Percentiles rank a stretch among this genome's conserved stretches.
phyloP scores from a whole-genome alignment of 2,888 invertebrate species.

The Drosophila pegasa region DNA sequence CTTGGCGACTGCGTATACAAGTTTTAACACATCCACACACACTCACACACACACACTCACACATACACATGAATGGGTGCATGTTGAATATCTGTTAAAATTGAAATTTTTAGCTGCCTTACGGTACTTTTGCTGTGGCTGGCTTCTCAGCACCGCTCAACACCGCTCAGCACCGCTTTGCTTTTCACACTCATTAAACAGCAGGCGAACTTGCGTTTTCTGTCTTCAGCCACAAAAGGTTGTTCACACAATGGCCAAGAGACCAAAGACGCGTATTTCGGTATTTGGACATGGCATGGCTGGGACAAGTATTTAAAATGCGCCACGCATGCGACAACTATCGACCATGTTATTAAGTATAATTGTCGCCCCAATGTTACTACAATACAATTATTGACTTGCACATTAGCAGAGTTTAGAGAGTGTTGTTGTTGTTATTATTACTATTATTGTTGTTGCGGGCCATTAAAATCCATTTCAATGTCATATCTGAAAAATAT shows the following conservation, averaged over 20 bases:
- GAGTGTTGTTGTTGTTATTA: slow-evolving; percentile 23
- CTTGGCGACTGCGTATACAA: slow-evolving; percentile 23
- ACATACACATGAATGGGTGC: slow-evolving; percentile 38
- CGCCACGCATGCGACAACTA: slow-evolving; percentile 28
- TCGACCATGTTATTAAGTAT: slow-evolving; percentile 43
- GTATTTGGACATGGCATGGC: slow-evolving; percentile 19
- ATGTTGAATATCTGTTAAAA: slow-evolving; percentile 71
- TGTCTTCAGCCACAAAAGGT: slow-evolving; percentile 55
- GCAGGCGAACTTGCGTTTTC: slow-evolving; percentile 66
- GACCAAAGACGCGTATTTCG: slow-evolving; percentile 13
- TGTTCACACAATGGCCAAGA: slow-evolving; percentile 45
- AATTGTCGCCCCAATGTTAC: slow-evolving; percentile 49
- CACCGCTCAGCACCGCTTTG: slow-evolving; percentile 21
- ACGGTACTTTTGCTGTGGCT: slow-evolving; percentile 56
- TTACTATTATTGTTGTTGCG: slow-evolving; percentile 53
- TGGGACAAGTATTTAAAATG: slow-evolving; percentile 44
- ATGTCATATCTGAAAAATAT: slow-evolving; percentile 76
- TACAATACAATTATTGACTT: slow-evolving; percentile 40
- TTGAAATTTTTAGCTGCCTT: slow-evolving; percentile 60
- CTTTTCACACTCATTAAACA: slow-evolving; percentile 72
- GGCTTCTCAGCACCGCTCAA: slow-evolving; percentile 15
- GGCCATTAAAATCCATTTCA: slow-evolving; percentile 76
- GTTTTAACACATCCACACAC: slow-evolving; percentile 1
- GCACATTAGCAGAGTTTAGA: slow-evolving; percentile 23
- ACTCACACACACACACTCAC: slow-evolving; percentile 21